Conservation (phyloP, 1,140 invertebrate species). For the Gyrodactylus bullatarudis region DNA sequence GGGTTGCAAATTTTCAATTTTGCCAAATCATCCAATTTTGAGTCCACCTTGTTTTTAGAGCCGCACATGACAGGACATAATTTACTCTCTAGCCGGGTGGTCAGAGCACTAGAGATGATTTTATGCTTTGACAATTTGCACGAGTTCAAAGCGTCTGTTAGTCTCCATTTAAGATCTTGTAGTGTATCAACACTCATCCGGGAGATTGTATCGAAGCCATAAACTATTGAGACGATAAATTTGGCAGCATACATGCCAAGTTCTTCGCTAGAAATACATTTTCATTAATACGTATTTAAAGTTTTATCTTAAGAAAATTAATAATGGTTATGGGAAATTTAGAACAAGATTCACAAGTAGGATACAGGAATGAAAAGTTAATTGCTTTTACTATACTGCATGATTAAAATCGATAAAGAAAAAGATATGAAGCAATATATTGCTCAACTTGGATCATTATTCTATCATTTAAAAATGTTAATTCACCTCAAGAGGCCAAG, state of each 20-base stretch:
- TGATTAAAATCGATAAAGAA: too few species aligned
- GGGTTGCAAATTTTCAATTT: not conserved
- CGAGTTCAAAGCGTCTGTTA: not conserved
- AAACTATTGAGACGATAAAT: not conserved
- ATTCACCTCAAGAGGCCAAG: slow-evolving; percentile 25
- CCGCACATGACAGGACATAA: not conserved
- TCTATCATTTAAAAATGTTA: too few species aligned
- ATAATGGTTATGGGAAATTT: too few species aligned
- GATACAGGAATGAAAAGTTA: too few species aligned
- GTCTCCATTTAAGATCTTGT: not conserved
- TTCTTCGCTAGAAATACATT: too few species aligned
- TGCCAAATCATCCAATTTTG: not conserved
- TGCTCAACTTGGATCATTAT: too few species aligned
- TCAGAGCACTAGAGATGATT: not conserved
- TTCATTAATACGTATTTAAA: too few species aligned
- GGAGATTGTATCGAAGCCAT: not conserved
- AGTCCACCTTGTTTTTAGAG: not conserved
- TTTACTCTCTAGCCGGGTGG: not conserved
- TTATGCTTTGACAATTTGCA: not conserved
- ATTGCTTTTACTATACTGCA: too few species aligned
- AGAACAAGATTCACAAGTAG: too few species aligned
- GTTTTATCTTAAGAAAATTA: too few species aligned
- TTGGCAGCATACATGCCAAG: not conserved
- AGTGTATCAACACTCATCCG: not conserved
- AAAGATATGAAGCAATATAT: too few species aligned